Percentiles rank a stretch among this genome's conserved stretches.
Conservation (phyloP, 2,113 vertebrate species). For the Dicrurus megarhynchus region DNA sequence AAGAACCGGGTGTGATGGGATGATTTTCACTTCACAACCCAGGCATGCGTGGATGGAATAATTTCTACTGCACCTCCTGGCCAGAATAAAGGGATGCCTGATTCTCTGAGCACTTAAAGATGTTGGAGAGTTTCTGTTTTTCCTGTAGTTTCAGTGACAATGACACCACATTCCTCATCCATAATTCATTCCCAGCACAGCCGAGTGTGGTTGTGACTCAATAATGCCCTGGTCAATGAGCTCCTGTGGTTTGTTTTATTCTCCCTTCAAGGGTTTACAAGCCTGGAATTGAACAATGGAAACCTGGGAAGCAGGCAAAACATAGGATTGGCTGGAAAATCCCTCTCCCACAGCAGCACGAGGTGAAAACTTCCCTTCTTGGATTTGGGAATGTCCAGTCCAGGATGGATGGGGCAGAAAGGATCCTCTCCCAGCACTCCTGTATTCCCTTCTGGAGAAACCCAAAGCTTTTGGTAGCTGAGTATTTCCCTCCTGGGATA, state of each 20-base stretch:
- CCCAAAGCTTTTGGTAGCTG: not conserved
- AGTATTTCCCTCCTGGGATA: not conserved
- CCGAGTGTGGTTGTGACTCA: slow-evolving; percentile 23
- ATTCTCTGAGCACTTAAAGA: not conserved
- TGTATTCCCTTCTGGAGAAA: not conserved
- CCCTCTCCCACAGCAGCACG: not conserved
- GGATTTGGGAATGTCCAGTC: not conserved
- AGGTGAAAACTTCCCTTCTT: not conserved
- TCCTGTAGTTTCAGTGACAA: accelerated
- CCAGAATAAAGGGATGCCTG: not conserved
- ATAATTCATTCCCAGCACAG: slow-evolving; percentile 10
- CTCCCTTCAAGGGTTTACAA: not conserved
- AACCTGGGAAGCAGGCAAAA: not conserved
- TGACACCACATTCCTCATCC: not conserved
- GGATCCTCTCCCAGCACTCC: accelerated
- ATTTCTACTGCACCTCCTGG: not conserved
- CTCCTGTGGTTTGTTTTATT: slow-evolving; percentile 13
- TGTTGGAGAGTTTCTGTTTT: not conserved
- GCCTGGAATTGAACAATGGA: not conserved
- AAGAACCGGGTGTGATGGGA: not conserved
- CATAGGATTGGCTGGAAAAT: not conserved
- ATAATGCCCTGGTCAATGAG: not conserved
- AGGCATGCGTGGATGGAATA: not conserved
- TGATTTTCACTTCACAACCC: not conserved
- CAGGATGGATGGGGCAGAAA: not conserved